Evolutionary conservation across 2,888 invertebrate genomes (phyloP).

Genomic region (Eupithecia dodoneata): DNA sequence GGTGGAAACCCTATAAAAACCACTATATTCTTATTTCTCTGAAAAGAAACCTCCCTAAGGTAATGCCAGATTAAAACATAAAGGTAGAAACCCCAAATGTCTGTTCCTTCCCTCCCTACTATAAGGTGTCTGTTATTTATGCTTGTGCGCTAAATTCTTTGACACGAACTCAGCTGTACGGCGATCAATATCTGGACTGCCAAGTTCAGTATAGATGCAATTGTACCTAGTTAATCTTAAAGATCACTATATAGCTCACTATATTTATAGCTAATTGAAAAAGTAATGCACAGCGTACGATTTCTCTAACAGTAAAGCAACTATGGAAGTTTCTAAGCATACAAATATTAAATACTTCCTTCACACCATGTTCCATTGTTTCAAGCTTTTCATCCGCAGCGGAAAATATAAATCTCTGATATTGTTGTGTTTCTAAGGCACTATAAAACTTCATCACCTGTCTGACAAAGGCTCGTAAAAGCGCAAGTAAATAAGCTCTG

Average conservation of each 20-base stretch:
- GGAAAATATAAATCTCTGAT: conserved; percentile 57
- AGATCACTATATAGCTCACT: neutral
- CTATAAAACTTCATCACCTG: conserved; percentile 64
- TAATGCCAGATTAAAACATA: neutral
- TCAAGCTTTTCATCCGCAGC: conserved; percentile 55
- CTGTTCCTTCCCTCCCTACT: neutral
- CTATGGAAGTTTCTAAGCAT: conserved; percentile 43
- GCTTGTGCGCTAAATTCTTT: conserved; percentile 5
- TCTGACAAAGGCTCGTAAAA: conserved; percentile 73
- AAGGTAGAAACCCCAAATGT: neutral
- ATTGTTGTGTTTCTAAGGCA: conserved; percentile 57
- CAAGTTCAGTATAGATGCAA: neutral
- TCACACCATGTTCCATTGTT: conserved; percentile 58
- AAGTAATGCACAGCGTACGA: conserved; percentile 39
- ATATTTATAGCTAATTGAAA: conserved; percentile 25
- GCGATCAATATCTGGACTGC: conserved; percentile 8
- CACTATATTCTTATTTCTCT: neutral
- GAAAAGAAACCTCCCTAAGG: neutral
- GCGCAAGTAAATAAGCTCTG: conserved; percentile 62
- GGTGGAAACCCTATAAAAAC: neutral
- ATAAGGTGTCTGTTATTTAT: conserved; percentile 8
- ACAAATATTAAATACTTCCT: conserved; percentile 50
- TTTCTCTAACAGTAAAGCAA: conserved; percentile 44
- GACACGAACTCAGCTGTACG: neutral
- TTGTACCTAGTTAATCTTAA: neutral